Evolutionary conservation across 2,888 invertebrate species (phyloP), one percentile per base, ranked within the genome.

Genomic region (Drosophila pegasa): DNA sequence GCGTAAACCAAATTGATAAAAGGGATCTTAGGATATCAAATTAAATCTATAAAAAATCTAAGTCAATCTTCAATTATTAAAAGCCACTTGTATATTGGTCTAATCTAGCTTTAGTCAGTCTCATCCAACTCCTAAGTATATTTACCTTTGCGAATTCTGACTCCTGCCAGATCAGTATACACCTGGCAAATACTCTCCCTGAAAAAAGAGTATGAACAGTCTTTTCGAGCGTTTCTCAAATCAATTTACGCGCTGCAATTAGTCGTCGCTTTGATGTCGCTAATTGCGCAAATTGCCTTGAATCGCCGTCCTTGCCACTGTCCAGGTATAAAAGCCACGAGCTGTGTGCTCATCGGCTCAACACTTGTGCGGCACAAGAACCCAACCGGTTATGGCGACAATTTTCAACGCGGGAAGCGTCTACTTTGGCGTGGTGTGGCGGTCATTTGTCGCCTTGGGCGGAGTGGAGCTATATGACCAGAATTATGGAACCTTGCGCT

Each of bases 261-360:
- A 76, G 35, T 3, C 0, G 2, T 51, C 4, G n/a, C 64, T 75
- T 83, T 80, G 71, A 74, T 59, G 43, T 38, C 22, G 63, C 38
- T 60, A 76, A 80, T 65, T 68, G 67, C 38, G 45, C 43, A 27
- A 16, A 16, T 59, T 56, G 20, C 10, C 29, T n/a, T 20, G 5
- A 29, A 22, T 4, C 52, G 38, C 22, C 48, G 22, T 54, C 29
- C 40, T 6, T 8, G 1, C 16, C 18, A 10, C 31, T 51, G 38
- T 4, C 8, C 37, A n/a, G 18, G 12, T 64, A 71, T 83, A 82
- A 77, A 80, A 75, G 48, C 33, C 40, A 2, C 22, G 2, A 9
- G 6, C 16, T 16, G 9, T 29, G 7, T 3, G 31, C 12, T 25
- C 56, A 38, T 16, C 31, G 31, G 37, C 20, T 22, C 35, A 27